Base-by-base conservation (phyloP, 2,113 vertebrate genomes). In the Sebastes fasciatus region DNA sequence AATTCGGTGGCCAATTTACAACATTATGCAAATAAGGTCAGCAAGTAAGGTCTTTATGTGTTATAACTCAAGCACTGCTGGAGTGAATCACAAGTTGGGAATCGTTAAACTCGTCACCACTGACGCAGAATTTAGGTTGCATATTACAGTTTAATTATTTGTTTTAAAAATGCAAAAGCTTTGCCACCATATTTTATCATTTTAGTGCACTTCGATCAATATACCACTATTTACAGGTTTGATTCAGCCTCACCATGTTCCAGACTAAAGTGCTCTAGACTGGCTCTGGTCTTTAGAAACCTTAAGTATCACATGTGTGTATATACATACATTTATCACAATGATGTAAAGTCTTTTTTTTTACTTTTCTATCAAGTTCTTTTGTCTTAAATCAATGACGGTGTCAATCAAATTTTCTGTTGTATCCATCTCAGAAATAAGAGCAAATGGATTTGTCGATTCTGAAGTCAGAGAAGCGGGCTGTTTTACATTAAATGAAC, bases 21-120 rank as follows among this genome's bases (percentile, higher is more conserved):
- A 65, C 79, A 86, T 93, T 91, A 91, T 94, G 92, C 90, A 93
- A 93, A 93, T 88, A 83, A 87, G 81, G 84, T 89, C 86, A 88
- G 82, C 54, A 54, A 82, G 79, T 85, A 83, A 91, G 61, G 70
- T 84, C 83, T 73, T 86, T 74, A 10, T 68, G 57, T 79, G 67
- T 61, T 78, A 21, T 52, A 76, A 83, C 43, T 67, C 63, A 21
- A 78, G 76, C 51, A 6, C 75, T 73, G 75, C 77, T 67, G 57
- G 72, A 75, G 58, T 68, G 54, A 86, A 77, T 87, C 80, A 79
- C 70, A 83, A 74, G 66, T 77, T 82, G 77, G 52, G 60, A 86
- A 75, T 80, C 43, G 34, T 19, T 6, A 83, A 63, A 62, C 55
- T n/a, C n/a, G 42, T 75, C 74, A 14, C 61, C 69, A 42, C 62